Conservation (phyloP, 2,797 vertebrate species). For the Gambusia yucatana region DNA sequence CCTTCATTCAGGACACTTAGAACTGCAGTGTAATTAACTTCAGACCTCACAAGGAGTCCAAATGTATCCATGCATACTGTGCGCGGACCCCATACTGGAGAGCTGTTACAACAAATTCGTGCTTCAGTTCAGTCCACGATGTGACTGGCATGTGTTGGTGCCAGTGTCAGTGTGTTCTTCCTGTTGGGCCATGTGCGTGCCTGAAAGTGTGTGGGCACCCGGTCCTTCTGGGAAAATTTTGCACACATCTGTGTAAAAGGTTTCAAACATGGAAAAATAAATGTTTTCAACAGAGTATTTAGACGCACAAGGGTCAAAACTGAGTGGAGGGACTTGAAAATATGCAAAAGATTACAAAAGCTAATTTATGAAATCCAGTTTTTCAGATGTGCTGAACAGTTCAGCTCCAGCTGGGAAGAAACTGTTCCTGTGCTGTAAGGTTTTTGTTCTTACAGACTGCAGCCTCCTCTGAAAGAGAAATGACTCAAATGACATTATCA, state of each 20-base stretch:
- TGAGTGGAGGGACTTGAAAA: not conserved
- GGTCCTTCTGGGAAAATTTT: conserved; percentile 17
- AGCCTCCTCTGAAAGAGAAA: not conserved
- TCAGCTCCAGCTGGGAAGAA: not conserved
- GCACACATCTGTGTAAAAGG: not conserved
- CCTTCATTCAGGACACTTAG: conserved; percentile 24
- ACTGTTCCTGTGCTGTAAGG: not conserved
- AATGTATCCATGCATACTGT: conserved; percentile 4
- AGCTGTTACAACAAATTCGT: conserved; percentile 1
- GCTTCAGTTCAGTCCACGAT: conserved; percentile 10
- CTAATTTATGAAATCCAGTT: not conserved
- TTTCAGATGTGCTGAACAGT: not conserved
- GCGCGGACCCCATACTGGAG: conserved; percentile 15
- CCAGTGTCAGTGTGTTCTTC: conserved; percentile 17
- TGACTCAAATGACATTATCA: not conserved
- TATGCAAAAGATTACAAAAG: not conserved
- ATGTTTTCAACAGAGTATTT: not conserved
- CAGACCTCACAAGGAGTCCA: conserved; percentile 1
- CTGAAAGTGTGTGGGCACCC: conserved; percentile 13
- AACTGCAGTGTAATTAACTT: conserved; percentile 20
- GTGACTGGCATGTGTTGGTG: conserved; percentile 1
- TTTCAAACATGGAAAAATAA: not conserved
- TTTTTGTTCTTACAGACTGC: not conserved
- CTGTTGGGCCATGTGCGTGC: conserved; percentile 26
- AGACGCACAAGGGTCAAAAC: not conserved